These are phyloP conservation scores for Coptodon rendalli DNA, from an alignment of 2,113 vertebrate genomes.

Conservation along the genomic window DNA sequence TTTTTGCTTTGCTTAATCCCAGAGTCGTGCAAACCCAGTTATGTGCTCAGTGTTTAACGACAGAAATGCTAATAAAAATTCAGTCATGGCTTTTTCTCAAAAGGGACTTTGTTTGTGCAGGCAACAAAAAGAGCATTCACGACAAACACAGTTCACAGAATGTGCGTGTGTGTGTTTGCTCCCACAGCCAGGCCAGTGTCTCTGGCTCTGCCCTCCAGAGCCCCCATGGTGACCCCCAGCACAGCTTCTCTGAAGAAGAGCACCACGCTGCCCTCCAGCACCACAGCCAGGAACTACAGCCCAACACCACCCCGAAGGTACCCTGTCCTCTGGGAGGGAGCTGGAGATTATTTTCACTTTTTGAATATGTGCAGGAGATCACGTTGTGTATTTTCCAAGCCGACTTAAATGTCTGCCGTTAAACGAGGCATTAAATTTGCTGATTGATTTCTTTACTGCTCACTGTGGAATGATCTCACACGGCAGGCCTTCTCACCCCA, in stretches of 20 bases:
- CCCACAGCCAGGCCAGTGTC: constrained; percentile 56
- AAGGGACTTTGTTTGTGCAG: neutral
- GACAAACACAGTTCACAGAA: neutral
- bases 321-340: neutral
- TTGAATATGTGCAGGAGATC: neutral
- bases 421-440: neutral
- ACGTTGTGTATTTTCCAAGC: neutral
- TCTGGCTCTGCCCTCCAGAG: constrained; percentile 54
- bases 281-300: constrained; percentile 62
- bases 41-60: neutral
- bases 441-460: neutral
- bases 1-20: neutral
- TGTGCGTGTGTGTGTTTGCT: neutral
- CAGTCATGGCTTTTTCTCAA: neutral
- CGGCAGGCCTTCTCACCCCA: neutral
- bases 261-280: constrained; percentile 64
- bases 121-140: neutral
- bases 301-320: constrained; percentile 52
- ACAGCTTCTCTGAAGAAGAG: constrained; percentile 59
- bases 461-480: accelerated
- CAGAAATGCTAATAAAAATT: neutral
- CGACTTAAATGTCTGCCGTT: neutral
- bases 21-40: neutral
- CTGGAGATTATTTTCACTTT: neutral
- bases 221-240: constrained; percentile 5